Evolutionary conservation across 2,113 vertebrate genomes (phyloP).

Genomic region (Pipra filicauda): DNA sequence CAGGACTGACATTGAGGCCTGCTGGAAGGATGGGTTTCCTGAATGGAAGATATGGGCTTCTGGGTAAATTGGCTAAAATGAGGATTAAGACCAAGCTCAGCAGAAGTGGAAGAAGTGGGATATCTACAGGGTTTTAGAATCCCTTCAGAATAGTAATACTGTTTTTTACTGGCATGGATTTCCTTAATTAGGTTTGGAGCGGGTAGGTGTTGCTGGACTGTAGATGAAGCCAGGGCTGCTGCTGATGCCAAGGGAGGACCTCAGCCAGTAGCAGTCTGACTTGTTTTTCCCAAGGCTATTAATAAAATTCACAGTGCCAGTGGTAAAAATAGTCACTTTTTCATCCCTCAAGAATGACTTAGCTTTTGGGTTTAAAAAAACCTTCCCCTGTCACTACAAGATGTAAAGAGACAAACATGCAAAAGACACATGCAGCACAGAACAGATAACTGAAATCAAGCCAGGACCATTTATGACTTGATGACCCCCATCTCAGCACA

Average conservation of each 20-base stretch:
- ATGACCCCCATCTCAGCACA: neutral
- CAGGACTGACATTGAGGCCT: neutral
- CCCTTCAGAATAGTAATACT: neutral
- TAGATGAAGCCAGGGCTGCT: neutral
- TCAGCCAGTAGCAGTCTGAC: neutral
- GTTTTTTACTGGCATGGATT: neutral
- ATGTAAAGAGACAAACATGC: neutral
- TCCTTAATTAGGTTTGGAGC: neutral
- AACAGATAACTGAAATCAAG: neutral
- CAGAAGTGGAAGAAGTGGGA: neutral
- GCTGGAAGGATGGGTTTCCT: neutral
- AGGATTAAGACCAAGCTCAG: neutral
- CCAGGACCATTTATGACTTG: neutral
- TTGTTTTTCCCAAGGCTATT: neutral
- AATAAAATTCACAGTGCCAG: neutral
- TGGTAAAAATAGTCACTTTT: conserved; percentile 9
- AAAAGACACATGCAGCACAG: neutral
- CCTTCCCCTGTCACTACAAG: neutral
- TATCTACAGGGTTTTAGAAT: neutral
- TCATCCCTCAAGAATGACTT: neutral
- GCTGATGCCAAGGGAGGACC: neutral
- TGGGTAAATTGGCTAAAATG: neutral
- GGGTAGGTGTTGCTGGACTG: neutral
- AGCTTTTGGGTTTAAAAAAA: neutral
- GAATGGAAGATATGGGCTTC: neutral